phyloP scores from a whole-genome alignment of 2,113 vertebrate species.

The Prolemur simus region DNA sequence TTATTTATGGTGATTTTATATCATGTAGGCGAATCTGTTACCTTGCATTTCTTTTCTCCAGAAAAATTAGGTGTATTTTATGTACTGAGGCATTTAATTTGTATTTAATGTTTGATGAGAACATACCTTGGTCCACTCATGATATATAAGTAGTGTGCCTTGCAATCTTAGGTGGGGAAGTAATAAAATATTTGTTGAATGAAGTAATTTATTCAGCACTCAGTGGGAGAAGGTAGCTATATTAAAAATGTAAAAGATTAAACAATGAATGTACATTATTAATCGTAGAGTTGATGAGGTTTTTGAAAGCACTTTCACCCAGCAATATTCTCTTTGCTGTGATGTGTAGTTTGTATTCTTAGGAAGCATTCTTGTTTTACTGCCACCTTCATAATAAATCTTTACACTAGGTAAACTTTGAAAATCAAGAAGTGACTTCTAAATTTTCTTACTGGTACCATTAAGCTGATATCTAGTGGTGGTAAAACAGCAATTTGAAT shows the following conservation, averaged over 20 bases:
- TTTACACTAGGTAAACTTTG: not conserved
- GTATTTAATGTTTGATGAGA: not conserved
- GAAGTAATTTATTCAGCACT: slow-evolving; percentile 15
- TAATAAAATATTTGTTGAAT: slow-evolving; percentile 10
- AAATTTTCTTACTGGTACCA: not conserved
- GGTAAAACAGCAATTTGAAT: not conserved
- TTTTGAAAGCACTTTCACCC: not conserved
- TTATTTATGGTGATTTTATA: not conserved
- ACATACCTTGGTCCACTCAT: not conserved
- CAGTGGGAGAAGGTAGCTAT: not conserved
- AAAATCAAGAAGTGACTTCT: not conserved
- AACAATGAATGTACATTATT: not conserved
- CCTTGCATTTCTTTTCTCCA: not conserved
- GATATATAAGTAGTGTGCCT: not conserved
- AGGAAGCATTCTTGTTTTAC: not conserved
- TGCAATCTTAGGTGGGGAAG: not conserved
- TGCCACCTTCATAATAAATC: not conserved
- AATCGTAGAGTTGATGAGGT: not conserved
- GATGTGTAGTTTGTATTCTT: not conserved
- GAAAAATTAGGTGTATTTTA: slow-evolving; percentile 17
- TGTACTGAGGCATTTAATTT: not conserved
- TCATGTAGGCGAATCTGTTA: not conserved
- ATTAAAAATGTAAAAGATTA: slow-evolving; percentile 21
- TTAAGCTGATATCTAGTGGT: not conserved
- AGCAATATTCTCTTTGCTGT: not conserved